These are phyloP conservation scores for Cinclus mexicanus DNA, from an alignment of 2,113 vertebrate species.

Conservation along the genomic window DNA sequence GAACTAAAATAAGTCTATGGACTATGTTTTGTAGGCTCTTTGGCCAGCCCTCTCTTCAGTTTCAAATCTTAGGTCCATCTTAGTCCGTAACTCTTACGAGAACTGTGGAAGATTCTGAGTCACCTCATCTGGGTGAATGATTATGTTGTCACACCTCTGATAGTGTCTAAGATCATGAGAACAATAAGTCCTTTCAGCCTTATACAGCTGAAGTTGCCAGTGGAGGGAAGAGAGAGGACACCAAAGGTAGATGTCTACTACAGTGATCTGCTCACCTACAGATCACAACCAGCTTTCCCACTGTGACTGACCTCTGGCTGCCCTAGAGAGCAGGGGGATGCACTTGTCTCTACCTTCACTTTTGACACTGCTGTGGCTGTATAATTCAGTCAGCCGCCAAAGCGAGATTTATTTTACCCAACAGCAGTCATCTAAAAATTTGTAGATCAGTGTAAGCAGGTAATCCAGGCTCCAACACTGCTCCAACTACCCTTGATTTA, in stretches of 20 bases:
- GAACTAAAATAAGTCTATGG: not conserved
- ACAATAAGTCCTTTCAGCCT: not conserved
- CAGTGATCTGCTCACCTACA: not conserved
- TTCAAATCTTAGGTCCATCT: not conserved
- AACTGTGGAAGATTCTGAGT: not conserved
- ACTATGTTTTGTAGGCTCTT: not conserved
- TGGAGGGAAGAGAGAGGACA: not conserved
- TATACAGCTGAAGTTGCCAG: not conserved
- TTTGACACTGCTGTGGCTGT: not conserved
- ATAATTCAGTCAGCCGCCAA: not conserved
- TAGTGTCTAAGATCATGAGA: not conserved
- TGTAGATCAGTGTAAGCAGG: not conserved
- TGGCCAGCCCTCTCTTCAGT: not conserved
- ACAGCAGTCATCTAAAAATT: not conserved
- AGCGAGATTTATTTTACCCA: not conserved
- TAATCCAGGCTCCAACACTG: not conserved
- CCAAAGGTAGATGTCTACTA: not conserved
- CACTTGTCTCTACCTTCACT: not conserved
- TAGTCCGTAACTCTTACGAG: not conserved
- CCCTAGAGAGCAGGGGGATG: not conserved
- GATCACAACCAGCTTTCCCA: not conserved
- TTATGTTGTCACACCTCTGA: not conserved
- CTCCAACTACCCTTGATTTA: not conserved
- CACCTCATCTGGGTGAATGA: not conserved
- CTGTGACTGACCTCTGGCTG: not conserved